Evolutionary conservation across 2,113 vertebrate species (phyloP).

Genomic region (Myodes glareolus): DNA sequence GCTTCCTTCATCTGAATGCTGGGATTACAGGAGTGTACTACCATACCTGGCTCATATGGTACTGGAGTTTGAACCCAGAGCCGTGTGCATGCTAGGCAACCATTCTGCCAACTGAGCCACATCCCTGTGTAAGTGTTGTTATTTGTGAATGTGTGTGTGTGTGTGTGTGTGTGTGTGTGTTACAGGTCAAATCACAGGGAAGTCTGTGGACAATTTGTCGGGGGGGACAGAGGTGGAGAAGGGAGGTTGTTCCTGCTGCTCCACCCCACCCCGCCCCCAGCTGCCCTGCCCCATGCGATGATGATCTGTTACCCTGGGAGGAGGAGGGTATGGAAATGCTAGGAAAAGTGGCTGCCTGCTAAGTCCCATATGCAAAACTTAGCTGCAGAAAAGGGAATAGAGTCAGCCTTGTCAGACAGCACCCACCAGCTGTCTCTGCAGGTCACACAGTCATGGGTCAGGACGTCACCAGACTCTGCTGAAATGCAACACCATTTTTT

Average conservation of each 20-base stretch:
- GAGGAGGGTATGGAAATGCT: background rate
- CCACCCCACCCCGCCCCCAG: background rate
- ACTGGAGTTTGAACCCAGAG: background rate
- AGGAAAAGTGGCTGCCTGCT: background rate
- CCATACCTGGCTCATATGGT: background rate
- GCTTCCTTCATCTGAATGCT: background rate
- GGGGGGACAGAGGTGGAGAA: background rate
- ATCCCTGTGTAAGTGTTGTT: background rate
- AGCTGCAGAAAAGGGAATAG: no score
- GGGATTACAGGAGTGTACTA: background rate
- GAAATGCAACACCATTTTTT: background rate
- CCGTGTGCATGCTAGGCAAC: background rate
- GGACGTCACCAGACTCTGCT: background rate
- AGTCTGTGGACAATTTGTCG: background rate
- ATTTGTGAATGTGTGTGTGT: background rate
- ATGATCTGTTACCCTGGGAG: background rate
- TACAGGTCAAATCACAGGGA: background rate
- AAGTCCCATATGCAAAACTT: background rate
- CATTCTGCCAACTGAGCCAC: background rate
- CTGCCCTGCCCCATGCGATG: background rate
- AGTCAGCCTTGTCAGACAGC: accelerated
- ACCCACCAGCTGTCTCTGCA: no score
- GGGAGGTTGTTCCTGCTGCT: background rate
- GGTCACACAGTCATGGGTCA: background rate
- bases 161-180: background rate